Evolutionary conservation across 2,797 vertebrate genomes (phyloP).

Genomic region (Champsocephalus esox): DNA sequence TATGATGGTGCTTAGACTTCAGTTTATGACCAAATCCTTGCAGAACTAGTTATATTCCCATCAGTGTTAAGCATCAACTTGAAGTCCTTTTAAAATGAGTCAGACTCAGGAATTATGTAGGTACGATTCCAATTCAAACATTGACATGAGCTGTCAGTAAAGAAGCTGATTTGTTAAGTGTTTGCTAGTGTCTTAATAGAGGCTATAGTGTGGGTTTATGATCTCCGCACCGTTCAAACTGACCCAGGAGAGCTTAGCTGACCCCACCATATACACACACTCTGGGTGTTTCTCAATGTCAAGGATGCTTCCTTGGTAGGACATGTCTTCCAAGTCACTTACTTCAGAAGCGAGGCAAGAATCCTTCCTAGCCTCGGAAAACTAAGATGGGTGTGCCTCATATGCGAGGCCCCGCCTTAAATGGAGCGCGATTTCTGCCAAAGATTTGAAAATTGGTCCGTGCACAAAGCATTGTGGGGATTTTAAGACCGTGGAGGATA

Average conservation of each 20-base stretch:
- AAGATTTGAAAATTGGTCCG: too few relatives aligned
- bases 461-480: too few relatives aligned
- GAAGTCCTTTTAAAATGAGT: neutral
- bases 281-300: neutral
- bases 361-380: too few relatives aligned
- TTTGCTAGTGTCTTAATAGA: slow-evolving; percentile 54
- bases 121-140: slow-evolving; percentile 5
- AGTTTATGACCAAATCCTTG: neutral
- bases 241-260: slow-evolving; percentile 56
- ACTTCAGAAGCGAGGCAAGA: too few relatives aligned
- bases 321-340: too few relatives aligned
- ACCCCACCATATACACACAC: slow-evolving; percentile 30
- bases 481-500: too few relatives aligned
- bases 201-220: slow-evolving; percentile 73
- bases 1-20: neutral
- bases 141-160: slow-evolving; percentile 22
- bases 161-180: slow-evolving; percentile 63
- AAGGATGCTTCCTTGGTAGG: too few relatives aligned
- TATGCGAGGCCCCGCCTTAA: too few relatives aligned
- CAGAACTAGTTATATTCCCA: neutral
- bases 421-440: too few relatives aligned
- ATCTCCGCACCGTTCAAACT: slow-evolving; percentile 67
- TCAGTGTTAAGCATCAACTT: neutral
- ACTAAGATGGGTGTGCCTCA: too few relatives aligned
- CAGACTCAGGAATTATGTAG: neutral